A percentile compares a stretch with the other conserved stretches of the same genome.
phyloP scores from a whole-genome alignment of 2,888 invertebrate species.

The Leptopilina drosophilae region DNA sequence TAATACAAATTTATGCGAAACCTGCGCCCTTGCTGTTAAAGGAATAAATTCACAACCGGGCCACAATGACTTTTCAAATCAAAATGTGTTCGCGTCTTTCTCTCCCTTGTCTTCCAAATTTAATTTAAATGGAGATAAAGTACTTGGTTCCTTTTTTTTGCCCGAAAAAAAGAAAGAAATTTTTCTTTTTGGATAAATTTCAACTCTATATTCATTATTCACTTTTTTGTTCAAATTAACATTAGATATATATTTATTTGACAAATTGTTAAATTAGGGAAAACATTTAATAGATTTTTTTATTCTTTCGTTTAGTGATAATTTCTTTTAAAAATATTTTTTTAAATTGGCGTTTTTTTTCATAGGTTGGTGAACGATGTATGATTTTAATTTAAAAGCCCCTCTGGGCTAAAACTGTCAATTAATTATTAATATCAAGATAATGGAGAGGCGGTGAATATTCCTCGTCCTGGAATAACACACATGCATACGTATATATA shows the following conservation, averaged over 20 bases:
- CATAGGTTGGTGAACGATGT: no score
- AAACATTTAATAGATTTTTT: no score
- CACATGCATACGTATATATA: no score
- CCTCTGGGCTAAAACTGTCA: slow-evolving; percentile 44
- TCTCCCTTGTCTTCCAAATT: slow-evolving; percentile 10
- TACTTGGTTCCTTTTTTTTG: background rate
- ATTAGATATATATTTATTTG: background rate
- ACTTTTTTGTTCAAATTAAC: background rate
- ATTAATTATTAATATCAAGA: slow-evolving; percentile 57
- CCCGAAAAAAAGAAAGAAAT: background rate
- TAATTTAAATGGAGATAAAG: slow-evolving; percentile 41
- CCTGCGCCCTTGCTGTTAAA: slow-evolving; percentile 1
- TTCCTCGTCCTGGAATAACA: slow-evolving; percentile 59
- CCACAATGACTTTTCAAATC: slow-evolving; percentile 31
- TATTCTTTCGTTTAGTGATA: no score
- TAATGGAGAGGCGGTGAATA: slow-evolving; percentile 64
- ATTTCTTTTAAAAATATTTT: background rate
- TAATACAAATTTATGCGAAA: slow-evolving; percentile 40
- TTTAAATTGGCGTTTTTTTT: no score
- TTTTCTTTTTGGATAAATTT: background rate
- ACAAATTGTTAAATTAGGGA: background rate
- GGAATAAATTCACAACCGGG: slow-evolving; percentile 34
- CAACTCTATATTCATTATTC: background rate
- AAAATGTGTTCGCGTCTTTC: slow-evolving; percentile 31
- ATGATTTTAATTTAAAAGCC: background rate